Percentiles rank a stretch among this genome's conserved stretches.
Evolutionary conservation across 2,797 vertebrate genomes (phyloP).

Genomic region (Merluccius polli): DNA sequence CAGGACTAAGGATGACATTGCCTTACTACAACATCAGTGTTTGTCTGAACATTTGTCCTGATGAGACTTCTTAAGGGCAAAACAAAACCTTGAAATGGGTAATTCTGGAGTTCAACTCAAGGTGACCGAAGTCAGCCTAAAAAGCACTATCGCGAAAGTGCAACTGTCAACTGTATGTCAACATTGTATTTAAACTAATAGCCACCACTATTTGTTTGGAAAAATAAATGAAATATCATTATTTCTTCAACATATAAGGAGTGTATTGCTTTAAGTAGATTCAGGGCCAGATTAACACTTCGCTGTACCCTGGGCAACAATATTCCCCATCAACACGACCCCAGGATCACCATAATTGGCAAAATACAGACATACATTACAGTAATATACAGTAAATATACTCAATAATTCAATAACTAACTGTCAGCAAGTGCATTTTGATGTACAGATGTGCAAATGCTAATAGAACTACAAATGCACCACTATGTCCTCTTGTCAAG

Average conservation of each 20-base stretch:
- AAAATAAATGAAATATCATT: not conserved
- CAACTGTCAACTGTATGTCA: not conserved
- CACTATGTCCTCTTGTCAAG: too few relatives aligned
- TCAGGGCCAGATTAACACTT: too few relatives aligned
- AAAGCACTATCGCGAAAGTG: not conserved
- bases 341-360: too few relatives aligned
- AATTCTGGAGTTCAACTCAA: not conserved
- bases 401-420: too few relatives aligned
- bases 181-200: not conserved
- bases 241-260: constrained; percentile 25
- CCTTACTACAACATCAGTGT: too few relatives aligned
- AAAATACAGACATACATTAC: too few relatives aligned
- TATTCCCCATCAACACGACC: too few relatives aligned
- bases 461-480: too few relatives aligned
- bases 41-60: not conserved
- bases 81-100: not conserved
- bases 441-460: too few relatives aligned
- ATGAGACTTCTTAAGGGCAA: not conserved
- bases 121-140: not conserved
- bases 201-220: not conserved
- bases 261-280: not conserved
- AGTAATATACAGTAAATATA: too few relatives aligned
- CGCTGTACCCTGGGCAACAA: too few relatives aligned
- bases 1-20: not conserved
- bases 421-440: too few relatives aligned